A percentile compares a stretch with the other conserved stretches of the same genome.
Evolutionary conservation across 2,113 vertebrate genomes (phyloP).

Genomic region (Ameiurus melas): DNA sequence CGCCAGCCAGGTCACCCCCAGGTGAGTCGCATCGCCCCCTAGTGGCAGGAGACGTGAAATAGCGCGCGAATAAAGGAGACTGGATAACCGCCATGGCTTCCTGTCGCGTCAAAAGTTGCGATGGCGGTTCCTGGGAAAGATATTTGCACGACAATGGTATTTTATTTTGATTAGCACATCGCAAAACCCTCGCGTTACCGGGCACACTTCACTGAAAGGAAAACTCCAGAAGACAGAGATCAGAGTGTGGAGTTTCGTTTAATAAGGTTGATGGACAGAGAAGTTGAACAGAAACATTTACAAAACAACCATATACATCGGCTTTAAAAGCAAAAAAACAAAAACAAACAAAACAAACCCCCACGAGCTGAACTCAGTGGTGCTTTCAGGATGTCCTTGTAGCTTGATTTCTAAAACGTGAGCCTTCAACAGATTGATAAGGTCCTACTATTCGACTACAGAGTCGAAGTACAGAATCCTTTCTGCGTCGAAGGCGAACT

Average conservation of each 20-base stretch:
- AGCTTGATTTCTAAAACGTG: constrained; percentile 7
- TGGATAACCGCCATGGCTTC: background rate
- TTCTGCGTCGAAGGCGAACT: background rate
- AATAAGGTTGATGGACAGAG: constrained; percentile 42
- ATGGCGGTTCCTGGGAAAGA: background rate
- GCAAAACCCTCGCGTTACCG: too few relatives aligned
- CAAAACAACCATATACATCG: constrained; percentile 19
- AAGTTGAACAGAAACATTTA: background rate
- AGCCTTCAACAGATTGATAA: background rate
- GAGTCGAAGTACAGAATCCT: background rate
- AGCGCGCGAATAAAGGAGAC: background rate
- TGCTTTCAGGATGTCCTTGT: constrained; percentile 17
- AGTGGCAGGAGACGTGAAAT: background rate
- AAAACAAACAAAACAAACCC: background rate
- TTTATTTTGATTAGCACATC: background rate
- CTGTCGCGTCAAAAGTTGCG: background rate
- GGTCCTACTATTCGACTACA: background rate
- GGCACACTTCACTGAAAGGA: background rate
- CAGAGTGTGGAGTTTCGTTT: constrained; percentile 49
- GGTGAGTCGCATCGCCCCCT: background rate
- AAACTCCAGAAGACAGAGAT: constrained; percentile 39
- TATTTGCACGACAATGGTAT: background rate
- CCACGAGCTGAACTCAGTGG: background rate
- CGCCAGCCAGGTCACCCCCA: background rate
- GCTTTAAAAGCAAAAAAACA: constrained; percentile 20